These are phyloP conservation scores for Conomelus anceps DNA, from an alignment of 2,888 invertebrate species.

Conservation along the genomic window DNA sequence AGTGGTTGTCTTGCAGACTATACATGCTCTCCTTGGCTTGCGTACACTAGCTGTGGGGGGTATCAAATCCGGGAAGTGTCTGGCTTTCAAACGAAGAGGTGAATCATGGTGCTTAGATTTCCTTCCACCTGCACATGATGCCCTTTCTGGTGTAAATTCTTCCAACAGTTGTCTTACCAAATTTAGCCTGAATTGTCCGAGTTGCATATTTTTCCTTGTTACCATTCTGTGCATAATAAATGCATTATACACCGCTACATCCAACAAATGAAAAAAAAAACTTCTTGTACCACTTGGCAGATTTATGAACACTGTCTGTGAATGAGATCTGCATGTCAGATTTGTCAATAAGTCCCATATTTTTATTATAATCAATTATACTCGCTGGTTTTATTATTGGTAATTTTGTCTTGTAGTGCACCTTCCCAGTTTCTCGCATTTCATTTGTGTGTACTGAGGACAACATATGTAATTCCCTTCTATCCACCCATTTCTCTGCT, in stretches of 20 bases:
- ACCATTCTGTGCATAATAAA: background rate
- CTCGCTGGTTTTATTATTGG: background rate
- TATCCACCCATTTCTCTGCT: conserved; percentile 12
- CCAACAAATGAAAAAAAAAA: background rate
- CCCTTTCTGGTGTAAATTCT: background rate
- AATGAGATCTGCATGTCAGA: conserved; percentile 8
- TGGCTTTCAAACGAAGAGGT: background rate
- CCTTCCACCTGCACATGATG: background rate
- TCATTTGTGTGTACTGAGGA: background rate
- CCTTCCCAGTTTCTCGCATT: background rate
- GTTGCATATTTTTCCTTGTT: background rate
- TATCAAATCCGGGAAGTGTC: background rate
- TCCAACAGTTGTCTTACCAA: background rate
- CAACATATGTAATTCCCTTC: background rate
- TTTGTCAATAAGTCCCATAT: no score
- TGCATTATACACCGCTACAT: no score
- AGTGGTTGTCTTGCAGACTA: background rate
- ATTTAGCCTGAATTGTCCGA: background rate
- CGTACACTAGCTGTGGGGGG: no score
- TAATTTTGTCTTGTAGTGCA: background rate
- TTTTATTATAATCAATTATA: background rate
- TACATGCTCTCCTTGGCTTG: no score
- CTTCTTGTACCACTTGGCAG: background rate
- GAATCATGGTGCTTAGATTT: background rate
- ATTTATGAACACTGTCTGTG: background rate